Percentiles rank a stretch among this genome's conserved stretches.
Evolutionary conservation across 2,797 vertebrate species (phyloP).

Genomic region (Galago senegalensis): DNA sequence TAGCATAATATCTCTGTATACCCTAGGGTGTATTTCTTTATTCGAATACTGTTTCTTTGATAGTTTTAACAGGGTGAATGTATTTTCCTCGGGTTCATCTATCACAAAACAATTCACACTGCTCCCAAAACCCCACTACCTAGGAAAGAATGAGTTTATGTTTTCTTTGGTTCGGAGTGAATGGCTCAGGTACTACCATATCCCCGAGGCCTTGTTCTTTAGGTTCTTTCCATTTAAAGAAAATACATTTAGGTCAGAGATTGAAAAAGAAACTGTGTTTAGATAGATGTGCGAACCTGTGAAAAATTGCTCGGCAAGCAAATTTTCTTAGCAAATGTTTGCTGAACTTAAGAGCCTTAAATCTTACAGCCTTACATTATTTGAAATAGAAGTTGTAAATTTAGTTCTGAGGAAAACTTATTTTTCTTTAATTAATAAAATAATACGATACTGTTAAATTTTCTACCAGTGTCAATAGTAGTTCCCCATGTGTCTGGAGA

Average conservation of each 20-base stretch:
- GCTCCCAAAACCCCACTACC: constrained; percentile 56
- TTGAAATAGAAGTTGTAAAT: constrained; percentile 47
- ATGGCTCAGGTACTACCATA: constrained; percentile 63
- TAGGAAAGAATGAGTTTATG: constrained; percentile 77
- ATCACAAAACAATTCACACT: constrained; percentile 81
- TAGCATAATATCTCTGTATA: constrained; percentile 63
- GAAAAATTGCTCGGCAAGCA: constrained; percentile 64
- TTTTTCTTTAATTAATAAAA: constrained; percentile 5
- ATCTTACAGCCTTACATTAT: background rate
- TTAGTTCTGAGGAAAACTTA: background rate
- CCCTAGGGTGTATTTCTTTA: constrained; percentile 71
- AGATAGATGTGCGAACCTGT: constrained; percentile 40
- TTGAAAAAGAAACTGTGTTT: constrained; percentile 71
- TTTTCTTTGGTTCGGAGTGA: constrained; percentile 71
- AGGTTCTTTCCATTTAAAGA: constrained; percentile 76
- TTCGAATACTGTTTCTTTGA: constrained; percentile 74
- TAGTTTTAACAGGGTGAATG: constrained; percentile 69
- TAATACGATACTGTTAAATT: background rate
- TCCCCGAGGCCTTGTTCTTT: constrained; percentile 76
- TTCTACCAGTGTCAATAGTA: background rate
- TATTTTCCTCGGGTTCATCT: constrained; percentile 74
- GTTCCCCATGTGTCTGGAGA: background rate
- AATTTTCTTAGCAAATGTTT: constrained; percentile 57
- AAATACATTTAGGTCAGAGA: constrained; percentile 78
- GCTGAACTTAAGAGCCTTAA: background rate